A percentile compares a stretch with the other conserved stretches of the same genome.
These are phyloP conservation scores for Tetropium fuscum DNA, from an alignment of 2,888 invertebrate species.

Conservation along the genomic window DNA sequence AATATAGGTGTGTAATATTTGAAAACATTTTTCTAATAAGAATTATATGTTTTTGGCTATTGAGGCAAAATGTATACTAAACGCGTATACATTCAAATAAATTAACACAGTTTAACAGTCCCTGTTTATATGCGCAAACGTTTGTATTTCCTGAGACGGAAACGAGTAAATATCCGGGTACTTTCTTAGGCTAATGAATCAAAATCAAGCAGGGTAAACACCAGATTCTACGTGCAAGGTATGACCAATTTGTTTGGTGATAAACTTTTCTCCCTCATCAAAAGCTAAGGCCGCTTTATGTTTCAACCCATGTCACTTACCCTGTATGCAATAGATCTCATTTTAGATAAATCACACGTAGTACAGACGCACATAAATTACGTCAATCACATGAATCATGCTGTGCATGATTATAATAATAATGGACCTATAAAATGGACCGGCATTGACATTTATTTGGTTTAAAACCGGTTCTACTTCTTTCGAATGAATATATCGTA, in stretches of 20 bases:
- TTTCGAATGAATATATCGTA: not conserved
- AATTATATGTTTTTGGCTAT: no score
- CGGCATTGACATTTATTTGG: slow-evolving; percentile 28
- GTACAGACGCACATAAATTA: slow-evolving; percentile 40
- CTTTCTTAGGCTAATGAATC: slow-evolving; percentile 16
- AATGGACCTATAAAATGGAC: slow-evolving; percentile 32
- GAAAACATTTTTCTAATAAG: no score
- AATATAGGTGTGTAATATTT: no score
- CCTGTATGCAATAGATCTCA: slow-evolving; percentile 45
- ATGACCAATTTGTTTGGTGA: slow-evolving; percentile 36
- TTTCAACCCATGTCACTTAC: slow-evolving; percentile 42
- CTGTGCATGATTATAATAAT: slow-evolving; percentile 38
- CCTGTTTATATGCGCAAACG: no score
- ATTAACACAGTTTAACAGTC: no score
- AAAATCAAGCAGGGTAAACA: slow-evolving; percentile 11
- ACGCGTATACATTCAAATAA: no score
- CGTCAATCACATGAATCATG: slow-evolving; percentile 37
- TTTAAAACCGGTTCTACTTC: slow-evolving; percentile 5
- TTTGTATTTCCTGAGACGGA: no score
- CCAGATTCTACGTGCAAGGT: slow-evolving; percentile 21
- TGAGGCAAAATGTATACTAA: no score
- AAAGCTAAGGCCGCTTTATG: slow-evolving; percentile 37
- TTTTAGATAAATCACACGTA: slow-evolving; percentile 40
- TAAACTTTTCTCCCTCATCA: slow-evolving; percentile 39
- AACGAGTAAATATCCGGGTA: slow-evolving; percentile 4